A percentile compares a stretch with the other conserved stretches of the same genome.
Evolutionary conservation across 2,113 vertebrate species (phyloP).

Genomic region (Elaphurus davidianus): DNA sequence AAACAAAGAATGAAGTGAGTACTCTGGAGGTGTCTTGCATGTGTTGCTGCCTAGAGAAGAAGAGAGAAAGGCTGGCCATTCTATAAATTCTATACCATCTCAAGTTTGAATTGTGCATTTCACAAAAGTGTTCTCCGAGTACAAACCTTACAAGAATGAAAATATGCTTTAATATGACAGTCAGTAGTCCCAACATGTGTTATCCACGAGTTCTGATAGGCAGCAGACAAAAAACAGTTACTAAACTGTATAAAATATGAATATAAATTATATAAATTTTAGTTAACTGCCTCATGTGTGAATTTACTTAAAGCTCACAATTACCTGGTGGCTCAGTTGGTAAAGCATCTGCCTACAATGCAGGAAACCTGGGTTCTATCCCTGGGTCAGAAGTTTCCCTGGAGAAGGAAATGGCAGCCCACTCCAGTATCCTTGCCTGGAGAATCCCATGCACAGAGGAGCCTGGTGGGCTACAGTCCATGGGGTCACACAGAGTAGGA

Average conservation of each 20-base stretch:
- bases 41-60: neutral
- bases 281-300: neutral
- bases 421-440: neutral
- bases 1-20: neutral
- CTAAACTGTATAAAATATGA: neutral
- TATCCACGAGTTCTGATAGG: neutral
- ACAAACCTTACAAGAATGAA: neutral
- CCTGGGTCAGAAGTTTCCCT: neutral
- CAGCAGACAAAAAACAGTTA: neutral
- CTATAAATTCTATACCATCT: slow-evolving; percentile 30
- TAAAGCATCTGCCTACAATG: neutral
- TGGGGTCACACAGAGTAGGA: neutral
- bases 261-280: neutral
- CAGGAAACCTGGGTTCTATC: neutral
- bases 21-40: neutral
- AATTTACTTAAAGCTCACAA: neutral
- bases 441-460: neutral
- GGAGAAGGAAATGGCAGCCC: neutral
- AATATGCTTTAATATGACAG: neutral
- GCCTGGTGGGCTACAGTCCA: neutral
- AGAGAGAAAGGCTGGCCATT: neutral
- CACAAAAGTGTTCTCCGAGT: neutral
- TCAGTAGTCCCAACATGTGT: neutral
- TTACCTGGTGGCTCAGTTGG: neutral
- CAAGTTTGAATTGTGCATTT: neutral